Percentiles rank a stretch among this genome's conserved stretches.
Conservation (phyloP, 1,140 invertebrate species). For the Drosophila orosa region DNA sequence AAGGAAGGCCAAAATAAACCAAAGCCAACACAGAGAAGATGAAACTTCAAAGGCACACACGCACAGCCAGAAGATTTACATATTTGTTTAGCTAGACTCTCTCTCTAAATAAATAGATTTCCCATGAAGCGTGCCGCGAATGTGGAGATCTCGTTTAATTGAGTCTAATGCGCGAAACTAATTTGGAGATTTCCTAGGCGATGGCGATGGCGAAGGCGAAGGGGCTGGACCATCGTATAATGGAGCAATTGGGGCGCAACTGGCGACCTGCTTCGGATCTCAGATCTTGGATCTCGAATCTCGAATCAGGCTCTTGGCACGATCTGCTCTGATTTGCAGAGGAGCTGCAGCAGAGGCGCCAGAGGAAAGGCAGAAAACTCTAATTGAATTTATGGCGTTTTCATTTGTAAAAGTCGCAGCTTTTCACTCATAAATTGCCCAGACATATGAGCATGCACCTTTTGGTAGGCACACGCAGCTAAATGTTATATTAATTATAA, state of each 20-base stretch:
- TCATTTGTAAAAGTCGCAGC: slow-evolving; percentile 69
- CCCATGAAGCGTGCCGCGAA: slow-evolving; percentile 34
- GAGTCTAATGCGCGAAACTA: slow-evolving; percentile 74
- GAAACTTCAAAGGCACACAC: slow-evolving; percentile 63
- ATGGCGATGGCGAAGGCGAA: slow-evolving; percentile 22
- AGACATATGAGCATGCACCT: slow-evolving; percentile 58
- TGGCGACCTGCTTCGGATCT: slow-evolving; percentile 50
- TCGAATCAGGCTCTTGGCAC: slow-evolving; percentile 30
- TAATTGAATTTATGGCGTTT: slow-evolving; percentile 79
- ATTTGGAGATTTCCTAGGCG: slow-evolving; percentile 64
- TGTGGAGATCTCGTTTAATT: slow-evolving; percentile 58
- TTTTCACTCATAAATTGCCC: slow-evolving; percentile 79
- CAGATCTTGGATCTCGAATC: slow-evolving; percentile 14
- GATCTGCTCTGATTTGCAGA: slow-evolving; percentile 74
- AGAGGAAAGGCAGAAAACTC: slow-evolving; percentile 42
- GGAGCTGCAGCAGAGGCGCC: slow-evolving; percentile 19
- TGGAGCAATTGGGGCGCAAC: slow-evolving; percentile 65
- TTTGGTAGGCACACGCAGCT: slow-evolving; percentile 9
- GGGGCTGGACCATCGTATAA: slow-evolving; percentile 18
- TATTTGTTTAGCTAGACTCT: slow-evolving; percentile 45
- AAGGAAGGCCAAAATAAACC: slow-evolving; percentile 20
- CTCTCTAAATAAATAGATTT: slow-evolving; percentile 62
- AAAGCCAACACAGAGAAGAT: slow-evolving; percentile 7
- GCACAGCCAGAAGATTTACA: slow-evolving; percentile 48
- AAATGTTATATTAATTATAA: background rate